A percentile compares a stretch with the other conserved stretches of the same genome.
phyloP scores from a whole-genome alignment of 2,113 vertebrate genomes.

The Phrynosoma blainvillii region DNA sequence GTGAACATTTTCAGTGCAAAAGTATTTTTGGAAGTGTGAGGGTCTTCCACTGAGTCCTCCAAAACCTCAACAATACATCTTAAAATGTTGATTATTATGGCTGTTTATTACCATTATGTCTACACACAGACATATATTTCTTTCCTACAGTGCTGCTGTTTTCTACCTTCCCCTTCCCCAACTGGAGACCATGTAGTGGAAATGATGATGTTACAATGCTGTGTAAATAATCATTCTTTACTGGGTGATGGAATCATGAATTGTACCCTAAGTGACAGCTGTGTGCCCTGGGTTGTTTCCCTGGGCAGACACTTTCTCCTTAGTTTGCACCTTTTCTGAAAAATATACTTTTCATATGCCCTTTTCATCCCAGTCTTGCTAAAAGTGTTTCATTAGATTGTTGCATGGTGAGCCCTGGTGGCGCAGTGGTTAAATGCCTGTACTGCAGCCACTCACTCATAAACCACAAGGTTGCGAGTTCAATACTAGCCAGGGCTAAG shows the following conservation, averaged over 20 bases:
- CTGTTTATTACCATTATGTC: not conserved
- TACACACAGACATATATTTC: not conserved
- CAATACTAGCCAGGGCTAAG: too few relatives aligned
- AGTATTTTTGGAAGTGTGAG: not conserved
- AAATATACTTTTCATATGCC: not conserved
- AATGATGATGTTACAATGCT: not conserved
- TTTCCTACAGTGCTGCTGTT: not conserved
- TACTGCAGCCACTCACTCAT: too few relatives aligned
- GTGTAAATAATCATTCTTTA: not conserved
- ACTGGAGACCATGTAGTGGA: not conserved
- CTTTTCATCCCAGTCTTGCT: not conserved
- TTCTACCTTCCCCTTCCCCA: not conserved
- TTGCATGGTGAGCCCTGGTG: too few relatives aligned
- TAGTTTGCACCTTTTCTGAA: not conserved
- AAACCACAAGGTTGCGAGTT: too few relatives aligned
- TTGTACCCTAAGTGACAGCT: not conserved
- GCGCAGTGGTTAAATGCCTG: too few relatives aligned
- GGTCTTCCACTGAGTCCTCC: not conserved
- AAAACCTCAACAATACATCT: not conserved
- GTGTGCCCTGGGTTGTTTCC: not conserved
- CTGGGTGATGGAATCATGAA: not conserved
- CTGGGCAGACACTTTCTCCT: not conserved
- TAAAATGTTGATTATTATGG: not conserved
- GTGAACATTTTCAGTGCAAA: too few relatives aligned
- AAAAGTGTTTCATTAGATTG: not conserved